A percentile compares a stretch with the other conserved stretches of the same genome.
Evolutionary conservation across 2,888 invertebrate species (phyloP).

Genomic region (Lepidochrysops patricia): DNA sequence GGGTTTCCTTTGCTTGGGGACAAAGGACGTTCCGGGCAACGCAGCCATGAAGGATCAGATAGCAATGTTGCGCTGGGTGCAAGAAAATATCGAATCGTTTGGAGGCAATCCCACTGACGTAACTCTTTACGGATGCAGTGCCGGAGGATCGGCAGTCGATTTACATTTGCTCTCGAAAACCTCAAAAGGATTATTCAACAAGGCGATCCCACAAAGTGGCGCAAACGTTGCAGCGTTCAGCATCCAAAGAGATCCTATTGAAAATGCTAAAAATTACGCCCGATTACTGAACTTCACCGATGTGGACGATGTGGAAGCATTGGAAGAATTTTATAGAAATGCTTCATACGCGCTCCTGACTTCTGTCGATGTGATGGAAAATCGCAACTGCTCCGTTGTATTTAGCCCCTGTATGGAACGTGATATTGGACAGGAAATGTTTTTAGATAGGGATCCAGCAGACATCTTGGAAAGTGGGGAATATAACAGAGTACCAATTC

Average conservation of each 20-base stretch:
- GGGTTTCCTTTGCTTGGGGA: slow-evolving; percentile 49
- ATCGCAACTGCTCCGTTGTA: slow-evolving; percentile 1
- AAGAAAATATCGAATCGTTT: slow-evolving; percentile 42
- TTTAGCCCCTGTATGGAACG: slow-evolving; percentile 22
- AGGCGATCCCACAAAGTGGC: slow-evolving; percentile 44
- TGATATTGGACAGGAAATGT: slow-evolving; percentile 19
- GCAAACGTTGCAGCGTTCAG: slow-evolving; percentile 30
- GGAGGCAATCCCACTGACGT: slow-evolving; percentile 52
- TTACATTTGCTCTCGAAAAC: slow-evolving; percentile 38
- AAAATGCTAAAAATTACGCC: slow-evolving; percentile 38
- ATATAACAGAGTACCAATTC: slow-evolving; percentile 23
- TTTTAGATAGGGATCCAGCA: slow-evolving; percentile 35
- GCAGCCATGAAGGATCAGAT: slow-evolving; percentile 55
- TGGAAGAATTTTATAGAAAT: slow-evolving; percentile 42
- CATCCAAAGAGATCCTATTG: slow-evolving; percentile 38
- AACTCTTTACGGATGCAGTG: slow-evolving; percentile 42
- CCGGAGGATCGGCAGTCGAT: slow-evolving; percentile 42
- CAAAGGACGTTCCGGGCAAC: slow-evolving; percentile 44
- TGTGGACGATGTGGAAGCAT: slow-evolving; percentile 32
- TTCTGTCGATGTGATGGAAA: slow-evolving; percentile 19
- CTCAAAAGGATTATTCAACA: slow-evolving; percentile 40
- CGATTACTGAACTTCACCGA: slow-evolving; percentile 30
- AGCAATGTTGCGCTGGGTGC: slow-evolving; percentile 33
- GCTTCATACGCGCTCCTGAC: slow-evolving; percentile 29
- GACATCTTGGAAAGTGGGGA: slow-evolving; percentile 33